These are phyloP conservation scores for Hirudo medicinalis DNA, from an alignment of 1,140 invertebrate species.

Conservation along the genomic window DNA sequence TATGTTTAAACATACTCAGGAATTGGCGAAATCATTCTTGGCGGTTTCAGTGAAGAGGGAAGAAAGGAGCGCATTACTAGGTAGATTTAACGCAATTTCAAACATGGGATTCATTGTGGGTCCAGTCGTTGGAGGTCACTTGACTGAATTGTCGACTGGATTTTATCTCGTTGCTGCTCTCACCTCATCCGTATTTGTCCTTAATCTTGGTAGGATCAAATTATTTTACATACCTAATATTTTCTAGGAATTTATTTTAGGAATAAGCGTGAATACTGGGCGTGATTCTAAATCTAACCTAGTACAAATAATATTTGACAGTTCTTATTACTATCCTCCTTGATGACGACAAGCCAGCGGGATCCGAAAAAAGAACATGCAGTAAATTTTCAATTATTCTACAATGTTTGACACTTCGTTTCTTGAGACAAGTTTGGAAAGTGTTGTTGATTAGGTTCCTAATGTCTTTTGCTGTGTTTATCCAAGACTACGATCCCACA, in stretches of 20 bases:
- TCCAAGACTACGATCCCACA: constrained; percentile 38
- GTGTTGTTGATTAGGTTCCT: constrained; percentile 40
- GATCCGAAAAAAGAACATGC: not conserved
- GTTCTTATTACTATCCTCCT: not conserved
- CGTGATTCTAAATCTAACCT: no score
- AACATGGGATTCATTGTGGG: constrained; percentile 56
- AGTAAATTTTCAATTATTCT: not conserved
- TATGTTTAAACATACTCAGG: constrained; percentile 59
- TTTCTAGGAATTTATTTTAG: no score
- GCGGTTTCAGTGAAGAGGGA: constrained; percentile 47
- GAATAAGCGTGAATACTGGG: not conserved
- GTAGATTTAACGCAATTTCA: constrained; percentile 52
- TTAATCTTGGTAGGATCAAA: constrained; percentile 24
- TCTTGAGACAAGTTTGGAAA: constrained; percentile 36
- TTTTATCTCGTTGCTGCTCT: constrained; percentile 31
- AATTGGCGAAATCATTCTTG: constrained; percentile 51
- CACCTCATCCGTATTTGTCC: constrained; percentile 31
- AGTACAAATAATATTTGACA: not conserved
- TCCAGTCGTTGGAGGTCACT: constrained; percentile 53
- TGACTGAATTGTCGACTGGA: constrained; percentile 43
- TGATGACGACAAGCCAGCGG: not conserved
- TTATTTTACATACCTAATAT: no score
- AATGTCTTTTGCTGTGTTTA: constrained; percentile 36
- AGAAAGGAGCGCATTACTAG: constrained; percentile 48
- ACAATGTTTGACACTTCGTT: not conserved